These are phyloP conservation scores for Apistogramma diplotaenia DNA, from an alignment of 2,113 vertebrate species.

Conservation along the genomic window DNA sequence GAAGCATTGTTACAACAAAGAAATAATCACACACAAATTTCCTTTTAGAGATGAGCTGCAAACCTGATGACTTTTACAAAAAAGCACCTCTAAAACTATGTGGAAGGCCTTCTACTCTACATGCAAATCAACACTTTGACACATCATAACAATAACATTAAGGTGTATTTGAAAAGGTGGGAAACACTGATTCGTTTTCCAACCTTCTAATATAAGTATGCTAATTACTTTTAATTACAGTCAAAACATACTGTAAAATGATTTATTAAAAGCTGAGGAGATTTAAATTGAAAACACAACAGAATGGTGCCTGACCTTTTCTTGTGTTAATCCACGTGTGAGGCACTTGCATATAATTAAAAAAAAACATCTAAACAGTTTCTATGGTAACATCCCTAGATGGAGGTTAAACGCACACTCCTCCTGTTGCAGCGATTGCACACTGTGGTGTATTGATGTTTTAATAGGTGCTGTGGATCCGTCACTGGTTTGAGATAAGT, in stretches of 20 bases:
- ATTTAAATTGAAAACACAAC: conserved; percentile 8
- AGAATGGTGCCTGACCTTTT: background rate
- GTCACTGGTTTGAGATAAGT: background rate
- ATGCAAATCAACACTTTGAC: background rate
- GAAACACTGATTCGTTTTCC: background rate
- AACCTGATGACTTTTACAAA: background rate
- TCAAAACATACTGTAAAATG: background rate
- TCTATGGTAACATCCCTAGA: conserved; percentile 55
- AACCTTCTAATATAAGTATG: background rate
- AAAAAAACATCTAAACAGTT: conserved; percentile 49
- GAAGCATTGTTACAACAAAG: no score
- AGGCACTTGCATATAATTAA: conserved; percentile 40
- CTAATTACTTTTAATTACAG: background rate
- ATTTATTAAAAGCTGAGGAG: conserved; percentile 10
- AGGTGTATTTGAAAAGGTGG: background rate
- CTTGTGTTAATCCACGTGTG: background rate
- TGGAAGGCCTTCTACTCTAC: background rate
- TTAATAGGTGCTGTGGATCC: conserved; percentile 5
- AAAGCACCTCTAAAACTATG: background rate
- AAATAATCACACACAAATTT: no score
- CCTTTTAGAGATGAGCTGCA: no score
- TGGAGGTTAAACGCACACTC: conserved; percentile 27
- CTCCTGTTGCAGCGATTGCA: background rate
- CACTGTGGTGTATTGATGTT: conserved; percentile 24
- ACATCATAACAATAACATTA: background rate